Evolutionary conservation across 1,140 invertebrate species (phyloP), one percentile per base, ranked within the genome.

Genomic region (Oppia nitens): DNA sequence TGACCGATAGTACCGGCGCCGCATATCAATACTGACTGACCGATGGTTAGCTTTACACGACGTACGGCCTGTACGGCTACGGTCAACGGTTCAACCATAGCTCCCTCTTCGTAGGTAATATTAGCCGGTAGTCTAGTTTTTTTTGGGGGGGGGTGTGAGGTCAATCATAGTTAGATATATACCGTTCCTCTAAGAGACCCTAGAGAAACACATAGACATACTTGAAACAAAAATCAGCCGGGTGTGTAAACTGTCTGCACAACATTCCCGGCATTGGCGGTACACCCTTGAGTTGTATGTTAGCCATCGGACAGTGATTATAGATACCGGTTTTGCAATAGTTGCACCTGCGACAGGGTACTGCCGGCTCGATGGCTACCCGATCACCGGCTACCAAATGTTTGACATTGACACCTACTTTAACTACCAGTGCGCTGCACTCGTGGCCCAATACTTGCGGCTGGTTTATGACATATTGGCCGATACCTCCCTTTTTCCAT

Each of bases 381-480:
- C 88, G 76, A 73, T 96, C 91, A 0, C 90, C 90, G 14, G 75
- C 66, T 69, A 82, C 79, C 0, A 94, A 71, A 70, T 80, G 72
- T 62, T 75, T 84, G 0, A 92, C 87, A 61, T 83, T 80, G 53
- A 77, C 78, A 21, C 88, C 88, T 20, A 79, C 61, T 67, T 79
- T 77, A 1, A 73, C 75, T 17, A 90, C 82, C 25, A 79, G 76
- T 12, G 85, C 89, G 2, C 86, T 80, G 2, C 87, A 79, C 73
- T 93, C 89, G 68, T 93, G 88, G 0, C 88, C 87, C 66, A 93
- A 83, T 48, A 92, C 77, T 86, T 92, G 91, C 17, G 87, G 87
- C 61, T 79, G 73, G 53, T 80, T 77, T 0, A 91, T 75, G 11
- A 89, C 74, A 67, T 88, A 91, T 65, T 83, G 76, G 0, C 84